Evolutionary conservation across 2,888 invertebrate genomes (phyloP).

Genomic region (Ichneumoninae sp.): DNA sequence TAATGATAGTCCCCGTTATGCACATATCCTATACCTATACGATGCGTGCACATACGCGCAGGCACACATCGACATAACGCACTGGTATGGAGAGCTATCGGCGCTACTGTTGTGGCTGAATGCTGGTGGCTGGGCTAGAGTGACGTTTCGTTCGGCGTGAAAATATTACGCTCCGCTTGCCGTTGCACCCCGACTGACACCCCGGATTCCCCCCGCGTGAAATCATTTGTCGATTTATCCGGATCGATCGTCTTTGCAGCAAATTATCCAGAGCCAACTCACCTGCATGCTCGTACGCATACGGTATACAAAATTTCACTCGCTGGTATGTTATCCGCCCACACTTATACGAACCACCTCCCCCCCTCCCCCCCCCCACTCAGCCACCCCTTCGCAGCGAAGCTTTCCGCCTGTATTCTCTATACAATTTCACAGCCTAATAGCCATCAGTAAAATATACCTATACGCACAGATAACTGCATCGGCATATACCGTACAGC

Average conservation of each 20-base stretch:
- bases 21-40: slow-evolving; percentile 39
- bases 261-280: slow-evolving; percentile 6
- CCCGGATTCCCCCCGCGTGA: slow-evolving; percentile 16
- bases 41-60: not conserved
- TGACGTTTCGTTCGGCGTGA: slow-evolving; percentile 61
- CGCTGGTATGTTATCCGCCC: not conserved
- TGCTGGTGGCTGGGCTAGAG: slow-evolving; percentile 28
- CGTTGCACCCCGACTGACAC: not conserved
- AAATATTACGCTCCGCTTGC: slow-evolving; percentile 62
- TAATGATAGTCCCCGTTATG: slow-evolving; percentile 65
- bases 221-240: slow-evolving; percentile 59
- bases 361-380: not conserved
- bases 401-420: slow-evolving; percentile 26
- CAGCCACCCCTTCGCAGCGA: not conserved
- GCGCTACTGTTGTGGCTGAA: slow-evolving; percentile 23
- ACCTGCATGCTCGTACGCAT: slow-evolving; percentile 13
- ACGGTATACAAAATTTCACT: slow-evolving; percentile 19
- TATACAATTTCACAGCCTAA: slow-evolving; percentile 36
- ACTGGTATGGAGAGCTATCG: slow-evolving; percentile 39
- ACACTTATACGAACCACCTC: slow-evolving; percentile 24
- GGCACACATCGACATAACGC: slow-evolving; percentile 22
- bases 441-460: slow-evolving; percentile 23
- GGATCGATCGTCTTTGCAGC: slow-evolving; percentile 56
- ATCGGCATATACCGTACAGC: not conserved
- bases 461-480: slow-evolving; percentile 14